Evolutionary conservation across 1,140 invertebrate species (phyloP).

Genomic region (Epicauta chinensis): DNA sequence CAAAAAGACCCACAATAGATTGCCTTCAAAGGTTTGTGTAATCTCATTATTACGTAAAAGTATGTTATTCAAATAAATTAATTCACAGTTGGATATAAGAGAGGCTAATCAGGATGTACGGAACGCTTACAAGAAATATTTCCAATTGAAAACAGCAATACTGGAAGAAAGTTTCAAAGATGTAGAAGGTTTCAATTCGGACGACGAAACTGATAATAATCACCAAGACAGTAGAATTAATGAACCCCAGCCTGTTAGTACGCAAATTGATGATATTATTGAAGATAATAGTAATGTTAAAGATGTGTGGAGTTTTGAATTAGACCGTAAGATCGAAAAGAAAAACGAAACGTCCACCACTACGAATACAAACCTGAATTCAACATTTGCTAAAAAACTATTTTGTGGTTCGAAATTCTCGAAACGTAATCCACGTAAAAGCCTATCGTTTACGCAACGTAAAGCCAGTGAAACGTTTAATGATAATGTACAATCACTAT

Average conservation of each 20-base stretch:
- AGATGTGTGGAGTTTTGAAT: slow-evolving; percentile 52
- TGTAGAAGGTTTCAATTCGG: slow-evolving; percentile 36
- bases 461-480: slow-evolving; percentile 28
- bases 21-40: slow-evolving; percentile 60
- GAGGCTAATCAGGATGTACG: slow-evolving; percentile 62
- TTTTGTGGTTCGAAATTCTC: slow-evolving; percentile 61
- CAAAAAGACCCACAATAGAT: slow-evolving; percentile 57
- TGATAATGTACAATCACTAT: slow-evolving; percentile 12
- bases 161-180: slow-evolving; percentile 62
- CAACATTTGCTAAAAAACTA: slow-evolving; percentile 57
- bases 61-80: slow-evolving; percentile 9
- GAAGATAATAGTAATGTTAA: slow-evolving; percentile 19
- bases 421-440: slow-evolving; percentile 70
- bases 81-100: slow-evolving; percentile 64
- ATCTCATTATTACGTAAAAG: slow-evolving; percentile 16
- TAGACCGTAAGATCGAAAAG: slow-evolving; percentile 45
- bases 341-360: background rate
- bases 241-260: background rate
- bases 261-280: background rate
- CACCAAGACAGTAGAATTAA: slow-evolving; percentile 10
- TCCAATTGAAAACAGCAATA: slow-evolving; percentile 65
- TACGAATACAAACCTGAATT: slow-evolving; percentile 16
- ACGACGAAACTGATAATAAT: slow-evolving; percentile 33
- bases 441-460: slow-evolving; percentile 43
- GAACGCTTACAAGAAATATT: slow-evolving; percentile 75